Conservation (phyloP, 2,113 vertebrate genomes). For the Hemichromis elongatus region DNA sequence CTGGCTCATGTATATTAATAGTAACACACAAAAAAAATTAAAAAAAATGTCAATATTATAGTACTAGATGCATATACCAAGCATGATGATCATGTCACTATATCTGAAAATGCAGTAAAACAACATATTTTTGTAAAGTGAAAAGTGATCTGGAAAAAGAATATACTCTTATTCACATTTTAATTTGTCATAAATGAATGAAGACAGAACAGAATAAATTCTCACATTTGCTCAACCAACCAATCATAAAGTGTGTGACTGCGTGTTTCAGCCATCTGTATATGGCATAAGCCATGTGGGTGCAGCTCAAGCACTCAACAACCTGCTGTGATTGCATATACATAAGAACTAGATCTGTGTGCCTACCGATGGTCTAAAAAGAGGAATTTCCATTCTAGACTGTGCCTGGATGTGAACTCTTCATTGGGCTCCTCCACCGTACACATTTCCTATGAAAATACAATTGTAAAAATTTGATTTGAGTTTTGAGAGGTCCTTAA, state of each 20-base stretch:
- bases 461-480: neutral
- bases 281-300: neutral
- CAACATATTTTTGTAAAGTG: neutral
- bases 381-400: constrained; percentile 98
- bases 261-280: neutral
- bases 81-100: neutral
- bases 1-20: neutral
- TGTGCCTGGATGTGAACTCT: constrained; percentile 98
- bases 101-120: neutral
- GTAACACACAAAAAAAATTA: too few relatives aligned
- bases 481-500: neutral
- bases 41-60: neutral
- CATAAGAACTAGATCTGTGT: neutral
- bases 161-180: neutral
- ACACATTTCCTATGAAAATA: constrained; percentile 88
- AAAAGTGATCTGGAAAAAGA: neutral
- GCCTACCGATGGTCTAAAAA: constrained; percentile 95
- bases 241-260: neutral
- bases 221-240: neutral
- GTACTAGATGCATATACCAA: neutral
- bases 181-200: neutral
- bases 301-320: neutral
- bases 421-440: constrained; percentile 97
- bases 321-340: neutral
- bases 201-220: neutral